Evolutionary conservation across 2,797 vertebrate species (phyloP).

Genomic region (Meda fulgida): DNA sequence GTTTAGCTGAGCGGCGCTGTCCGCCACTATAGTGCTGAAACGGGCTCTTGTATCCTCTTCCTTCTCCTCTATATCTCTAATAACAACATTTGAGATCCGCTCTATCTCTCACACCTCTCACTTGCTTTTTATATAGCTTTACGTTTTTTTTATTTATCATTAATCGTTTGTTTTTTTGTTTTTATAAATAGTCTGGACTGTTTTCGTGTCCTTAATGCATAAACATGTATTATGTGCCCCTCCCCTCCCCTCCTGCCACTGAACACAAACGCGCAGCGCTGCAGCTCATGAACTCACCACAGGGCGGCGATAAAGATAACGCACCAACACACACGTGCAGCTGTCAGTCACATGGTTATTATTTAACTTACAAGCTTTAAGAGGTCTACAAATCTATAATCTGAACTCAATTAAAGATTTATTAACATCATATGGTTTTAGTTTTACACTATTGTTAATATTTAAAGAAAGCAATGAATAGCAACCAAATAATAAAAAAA

Average conservation of each 20-base stretch:
- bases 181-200: accelerated
- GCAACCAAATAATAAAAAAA: background rate
- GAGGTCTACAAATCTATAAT: background rate
- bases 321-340: background rate
- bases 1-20: constrained; percentile 79
- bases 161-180: background rate
- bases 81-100: constrained; percentile 44
- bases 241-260: background rate
- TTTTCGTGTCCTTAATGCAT: background rate
- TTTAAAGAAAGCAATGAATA: background rate
- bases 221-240: too few relatives aligned
- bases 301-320: constrained; percentile 44
- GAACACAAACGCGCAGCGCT: background rate
- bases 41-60: constrained; percentile 15
- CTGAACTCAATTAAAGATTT: background rate
- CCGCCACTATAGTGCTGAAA: constrained; percentile 80
- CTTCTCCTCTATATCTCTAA: constrained; percentile 50
- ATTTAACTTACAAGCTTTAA: background rate
- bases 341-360: background rate
- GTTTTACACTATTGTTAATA: background rate
- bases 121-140: background rate
- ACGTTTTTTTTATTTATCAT: too few relatives aligned
- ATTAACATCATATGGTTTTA: background rate
- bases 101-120: background rate
- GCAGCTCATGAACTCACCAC: constrained; percentile 47